Evolutionary conservation across 2,797 vertebrate species (phyloP).

Genomic region (Smutsia temminckii): DNA sequence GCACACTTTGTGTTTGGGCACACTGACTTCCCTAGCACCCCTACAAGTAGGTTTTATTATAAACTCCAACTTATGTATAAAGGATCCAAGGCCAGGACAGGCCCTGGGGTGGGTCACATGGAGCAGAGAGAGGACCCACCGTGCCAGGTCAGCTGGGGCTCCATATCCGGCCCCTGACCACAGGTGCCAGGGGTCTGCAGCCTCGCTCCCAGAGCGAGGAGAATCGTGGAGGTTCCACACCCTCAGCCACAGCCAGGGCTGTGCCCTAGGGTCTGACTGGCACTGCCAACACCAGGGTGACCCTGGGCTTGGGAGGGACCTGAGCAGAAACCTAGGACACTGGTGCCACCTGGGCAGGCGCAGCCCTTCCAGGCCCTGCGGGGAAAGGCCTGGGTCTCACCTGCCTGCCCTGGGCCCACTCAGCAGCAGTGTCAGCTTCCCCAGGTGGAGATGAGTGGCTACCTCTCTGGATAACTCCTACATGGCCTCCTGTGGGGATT

Average conservation of each 20-base stretch:
- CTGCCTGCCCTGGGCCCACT: rapidly evolving
- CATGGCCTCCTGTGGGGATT: background rate
- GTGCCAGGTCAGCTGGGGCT: background rate
- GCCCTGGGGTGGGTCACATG: no score
- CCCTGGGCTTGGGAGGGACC: background rate
- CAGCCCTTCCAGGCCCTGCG: no score
- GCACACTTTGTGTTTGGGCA: no score
- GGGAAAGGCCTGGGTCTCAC: background rate
- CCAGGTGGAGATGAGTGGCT: background rate
- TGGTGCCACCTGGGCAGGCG: rapidly evolving
- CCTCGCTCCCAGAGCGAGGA: background rate
- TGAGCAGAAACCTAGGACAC: background rate
- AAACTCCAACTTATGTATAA: background rate
- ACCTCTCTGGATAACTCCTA: no score
- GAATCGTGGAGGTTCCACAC: no score
- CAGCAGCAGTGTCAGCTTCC: background rate
- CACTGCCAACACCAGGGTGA: background rate
- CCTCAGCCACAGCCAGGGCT: background rate
- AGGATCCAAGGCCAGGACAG: background rate
- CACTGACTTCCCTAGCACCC: no score
- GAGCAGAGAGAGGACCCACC: background rate
- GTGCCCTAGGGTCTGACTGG: background rate
- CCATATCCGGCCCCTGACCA: rapidly evolving
- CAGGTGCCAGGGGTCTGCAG: background rate
- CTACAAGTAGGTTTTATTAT: background rate